Evolutionary conservation across 2,113 vertebrate species (phyloP).

Genomic region (Corynorhinus townsendii): DNA sequence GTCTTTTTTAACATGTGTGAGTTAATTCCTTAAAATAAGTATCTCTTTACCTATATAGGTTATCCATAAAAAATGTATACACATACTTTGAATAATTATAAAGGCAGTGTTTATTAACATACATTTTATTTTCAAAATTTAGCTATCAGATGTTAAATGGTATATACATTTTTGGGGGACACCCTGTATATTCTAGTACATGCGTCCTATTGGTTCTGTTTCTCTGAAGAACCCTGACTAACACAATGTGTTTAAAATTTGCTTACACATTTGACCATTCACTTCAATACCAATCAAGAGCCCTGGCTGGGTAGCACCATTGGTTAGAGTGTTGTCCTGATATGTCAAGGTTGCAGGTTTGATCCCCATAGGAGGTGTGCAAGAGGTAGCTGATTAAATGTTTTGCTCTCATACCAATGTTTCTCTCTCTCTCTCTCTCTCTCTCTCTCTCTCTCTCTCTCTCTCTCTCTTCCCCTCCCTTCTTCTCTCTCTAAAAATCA

Average conservation of each 20-base stretch:
- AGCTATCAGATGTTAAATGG: too few species aligned
- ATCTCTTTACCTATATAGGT: not conserved
- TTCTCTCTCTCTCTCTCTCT: too few species aligned
- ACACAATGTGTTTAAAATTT: not conserved
- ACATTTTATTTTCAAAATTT: too few species aligned
- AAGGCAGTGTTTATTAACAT: too few species aligned
- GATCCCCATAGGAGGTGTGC: not conserved
- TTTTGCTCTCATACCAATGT: too few species aligned
- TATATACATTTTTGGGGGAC: too few species aligned
- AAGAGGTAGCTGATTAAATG: not conserved
- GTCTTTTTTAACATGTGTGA: not conserved
- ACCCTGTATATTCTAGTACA: not conserved
- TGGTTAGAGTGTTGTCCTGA: not conserved
- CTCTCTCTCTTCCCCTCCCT: too few species aligned
- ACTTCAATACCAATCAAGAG: not conserved
- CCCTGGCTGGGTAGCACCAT: not conserved
- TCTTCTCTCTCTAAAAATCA: not conserved
- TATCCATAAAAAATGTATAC: too few species aligned
- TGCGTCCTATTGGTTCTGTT: not conserved
- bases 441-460: too few species aligned
- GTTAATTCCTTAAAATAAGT: not conserved
- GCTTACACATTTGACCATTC: not conserved
- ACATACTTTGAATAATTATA: too few species aligned
- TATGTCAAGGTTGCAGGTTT: not conserved
- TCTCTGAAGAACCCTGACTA: not conserved